These are phyloP conservation scores for Falco concolor DNA, from an alignment of 2,797 vertebrate genomes.

Conservation along the genomic window DNA sequence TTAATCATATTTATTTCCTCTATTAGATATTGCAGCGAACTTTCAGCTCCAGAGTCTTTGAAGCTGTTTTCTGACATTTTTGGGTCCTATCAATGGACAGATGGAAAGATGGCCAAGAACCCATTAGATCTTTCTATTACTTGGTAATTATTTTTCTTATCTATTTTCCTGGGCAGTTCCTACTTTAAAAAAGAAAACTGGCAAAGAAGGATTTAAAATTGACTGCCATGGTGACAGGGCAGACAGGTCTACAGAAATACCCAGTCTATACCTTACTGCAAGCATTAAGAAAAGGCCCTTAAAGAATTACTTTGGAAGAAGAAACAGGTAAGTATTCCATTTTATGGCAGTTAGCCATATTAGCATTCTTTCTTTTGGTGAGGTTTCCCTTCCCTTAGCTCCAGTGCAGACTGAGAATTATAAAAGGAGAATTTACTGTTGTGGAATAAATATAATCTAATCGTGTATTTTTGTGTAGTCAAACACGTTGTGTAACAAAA, in stretches of 20 bases:
- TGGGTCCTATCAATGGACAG: neutral
- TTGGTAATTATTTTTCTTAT: conserved; percentile 35
- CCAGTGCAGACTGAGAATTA: neutral
- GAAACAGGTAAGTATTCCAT: neutral
- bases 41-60: neutral
- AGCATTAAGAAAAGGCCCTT: neutral
- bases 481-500: neutral
- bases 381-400: neutral
- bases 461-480: neutral
- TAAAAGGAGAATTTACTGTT: neutral
- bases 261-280: neutral
- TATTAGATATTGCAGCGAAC: neutral
- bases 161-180: neutral
- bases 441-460: neutral
- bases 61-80: conserved; percentile 49
- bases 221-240: neutral
- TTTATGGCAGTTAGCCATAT: neutral
- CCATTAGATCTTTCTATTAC: conserved; percentile 2
- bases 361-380: neutral
- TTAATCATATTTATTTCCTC: conserved; percentile 17
- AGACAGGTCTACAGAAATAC: neutral
- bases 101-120: conserved; percentile 18
- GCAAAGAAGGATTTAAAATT: neutral
- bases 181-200: neutral
- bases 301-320: neutral